Evolutionary conservation across 2,113 vertebrate species (phyloP).

Genomic region (Oxygymnocypris stewartii): DNA sequence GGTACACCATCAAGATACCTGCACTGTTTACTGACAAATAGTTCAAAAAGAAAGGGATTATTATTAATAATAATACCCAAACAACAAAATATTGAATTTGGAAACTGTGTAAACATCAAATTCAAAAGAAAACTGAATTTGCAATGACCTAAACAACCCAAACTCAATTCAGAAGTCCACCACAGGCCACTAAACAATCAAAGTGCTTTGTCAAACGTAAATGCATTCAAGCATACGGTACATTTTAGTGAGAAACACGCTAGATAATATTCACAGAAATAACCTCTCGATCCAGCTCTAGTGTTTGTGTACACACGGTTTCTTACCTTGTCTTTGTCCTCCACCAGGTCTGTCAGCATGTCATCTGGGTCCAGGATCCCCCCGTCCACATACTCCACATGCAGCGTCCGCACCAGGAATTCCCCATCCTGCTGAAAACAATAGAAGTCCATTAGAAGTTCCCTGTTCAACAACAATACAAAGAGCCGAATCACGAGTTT

Average conservation of each 20-base stretch:
- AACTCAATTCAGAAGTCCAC: neutral
- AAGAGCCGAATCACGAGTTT: neutral
- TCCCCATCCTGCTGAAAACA: constrained; percentile 74
- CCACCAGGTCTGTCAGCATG: constrained; percentile 86
- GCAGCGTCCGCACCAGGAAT: constrained; percentile 82
- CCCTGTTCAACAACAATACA: constrained; percentile 29
- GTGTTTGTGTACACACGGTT: neutral
- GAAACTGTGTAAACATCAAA: neutral
- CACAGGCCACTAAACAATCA: neutral
- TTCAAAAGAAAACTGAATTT: neutral
- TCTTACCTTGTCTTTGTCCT: constrained; percentile 92
- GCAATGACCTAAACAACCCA: neutral
- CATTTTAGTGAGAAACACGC: neutral
- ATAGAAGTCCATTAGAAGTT: constrained; percentile 44
- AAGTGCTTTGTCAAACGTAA: neutral
- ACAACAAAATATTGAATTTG: neutral
- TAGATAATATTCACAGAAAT: neutral
- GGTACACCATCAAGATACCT: neutral
- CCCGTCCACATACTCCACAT: constrained; percentile 88
- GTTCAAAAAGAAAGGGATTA: neutral
- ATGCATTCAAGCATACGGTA: neutral
- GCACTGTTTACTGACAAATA: neutral
- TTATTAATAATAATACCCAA: neutral
- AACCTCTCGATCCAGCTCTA: neutral
- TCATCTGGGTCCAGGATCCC: constrained; percentile 94